Base-by-base conservation (phyloP, 1,140 invertebrate species). In the Sogatella furcifera region DNA sequence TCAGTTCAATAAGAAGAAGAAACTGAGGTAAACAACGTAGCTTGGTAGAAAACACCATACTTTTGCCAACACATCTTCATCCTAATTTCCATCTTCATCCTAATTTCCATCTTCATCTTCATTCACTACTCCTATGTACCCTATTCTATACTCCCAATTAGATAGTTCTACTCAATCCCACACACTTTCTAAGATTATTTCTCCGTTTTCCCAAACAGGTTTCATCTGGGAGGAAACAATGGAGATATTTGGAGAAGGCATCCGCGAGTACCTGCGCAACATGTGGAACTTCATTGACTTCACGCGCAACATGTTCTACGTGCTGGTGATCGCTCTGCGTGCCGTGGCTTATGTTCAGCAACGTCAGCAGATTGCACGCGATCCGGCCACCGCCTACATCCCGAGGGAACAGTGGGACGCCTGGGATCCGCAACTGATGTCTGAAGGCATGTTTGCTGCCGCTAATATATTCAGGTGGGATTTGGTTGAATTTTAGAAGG, bases 211-310 rank as follows among this genome's bases (percentile, higher is more conserved):
- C 71, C n/a, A n/a, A n/a, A 42, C 67, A 90, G 89, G 89, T 19
- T 96, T 95, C 69, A 86, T 97, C 54, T 91, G 86, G 85, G 86
- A 94, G 70, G 93, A 97, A 74, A 86, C 86, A 8, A 86, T 90
- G 69, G 92, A 97, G 72, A 86, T 95, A 28, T 93, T 85, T 75
- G 78, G 83, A 0, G 84, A 91, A 68, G 93, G 93, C 19, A 78
- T 96, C 28, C 80, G 81, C 17, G 82, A 83, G 0, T 97, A 97
- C 71, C 78, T 95, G 11, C 77, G 85, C 3, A 92, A 97, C 71
- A 85, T 96, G 81, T 97, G 95, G 94, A 98, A 97, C 71, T 92
- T 93, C 69, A 90, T 97, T 61, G 95, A 98, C 76, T 95, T 96
- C 68, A 85, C 88, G 1, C 82, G 92, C 49, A 96, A 95, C 72